Evolutionary conservation across 2,113 vertebrate genomes (phyloP), one percentile per base, ranked within the genome.

Genomic region (Sialia sialis): DNA sequence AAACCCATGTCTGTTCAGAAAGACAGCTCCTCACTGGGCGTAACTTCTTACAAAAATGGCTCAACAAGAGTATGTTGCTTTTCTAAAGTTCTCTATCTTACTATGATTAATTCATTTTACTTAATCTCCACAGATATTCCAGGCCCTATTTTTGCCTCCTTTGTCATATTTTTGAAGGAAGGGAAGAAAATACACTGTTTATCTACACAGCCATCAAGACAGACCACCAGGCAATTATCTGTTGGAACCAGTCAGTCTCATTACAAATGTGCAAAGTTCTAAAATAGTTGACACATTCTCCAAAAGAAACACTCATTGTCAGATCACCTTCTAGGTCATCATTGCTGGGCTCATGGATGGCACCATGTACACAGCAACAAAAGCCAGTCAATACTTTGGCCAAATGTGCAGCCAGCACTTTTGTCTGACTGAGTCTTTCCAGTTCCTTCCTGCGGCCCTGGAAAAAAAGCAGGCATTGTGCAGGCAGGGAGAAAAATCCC

Each of bases 331-430:
- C 60, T 87, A 44, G 80, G 86, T 86, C 89, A 75, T 34, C 81
- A 58, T 64, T 0, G 0, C 62, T 10, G 1, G 83, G 83, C 73
- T 88, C 48, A 49, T 2, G 36, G 84, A 68, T 58, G 77, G 86
- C 60, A 95, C 73, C 83, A 70, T 16, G 22, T 51, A 90, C 56
- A 36, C 60, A 67, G 69, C 73, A 87, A 84, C 81, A 94, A 94
- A 95, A 94, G 62, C 54, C 77, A 67, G 56, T 64, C 73, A 93
- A 75, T 64, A 16, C 20, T 92, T 93, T 25, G 56, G 80, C 66
- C 74, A 84, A 97, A 84, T 64, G 73, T 93, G 77, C 91, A 95
- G 87, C 93, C 93, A 93, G 55, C 52, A 58, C 81, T 95, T 96
- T 84, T 94, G 87, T 87, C 69, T 89, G 56, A 68, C 46, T 81